Percentiles rank a stretch among this genome's conserved stretches.
Evolutionary conservation across 2,888 invertebrate species (phyloP).

Genomic region (Amaurobius ferox): DNA sequence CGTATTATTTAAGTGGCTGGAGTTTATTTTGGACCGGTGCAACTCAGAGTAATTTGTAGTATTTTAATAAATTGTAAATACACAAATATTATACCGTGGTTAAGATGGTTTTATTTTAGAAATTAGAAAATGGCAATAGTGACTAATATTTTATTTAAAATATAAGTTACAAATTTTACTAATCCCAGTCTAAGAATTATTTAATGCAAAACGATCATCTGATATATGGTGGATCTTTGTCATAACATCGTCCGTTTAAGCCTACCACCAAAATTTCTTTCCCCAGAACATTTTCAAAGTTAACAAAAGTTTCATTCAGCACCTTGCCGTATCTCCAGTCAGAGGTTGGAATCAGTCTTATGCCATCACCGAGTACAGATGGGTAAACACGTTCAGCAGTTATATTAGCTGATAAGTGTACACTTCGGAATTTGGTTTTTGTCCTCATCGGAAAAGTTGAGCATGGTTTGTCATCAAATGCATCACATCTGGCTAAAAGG

Average conservation of each 20-base stretch:
- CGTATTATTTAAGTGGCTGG: no score
- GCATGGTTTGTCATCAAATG: slow-evolving; percentile 3
- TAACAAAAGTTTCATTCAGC: background rate
- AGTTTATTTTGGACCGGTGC: no score
- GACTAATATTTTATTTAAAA: no score
- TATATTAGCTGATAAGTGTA: slow-evolving; percentile 36
- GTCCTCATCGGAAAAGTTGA: slow-evolving; percentile 45
- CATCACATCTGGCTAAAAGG: slow-evolving; percentile 42
- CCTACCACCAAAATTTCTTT: slow-evolving; percentile 10
- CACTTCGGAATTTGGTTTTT: slow-evolving; percentile 23
- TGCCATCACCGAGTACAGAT: slow-evolving; percentile 21
- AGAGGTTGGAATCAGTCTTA: slow-evolving; percentile 16
- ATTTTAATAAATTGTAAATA: no score
- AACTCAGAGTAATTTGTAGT: no score
- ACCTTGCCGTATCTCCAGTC: slow-evolving; percentile 21
- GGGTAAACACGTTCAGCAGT: slow-evolving; percentile 43
- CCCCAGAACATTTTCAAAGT: background rate
- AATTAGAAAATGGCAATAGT: no score
- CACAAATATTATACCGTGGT: no score
- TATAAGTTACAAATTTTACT: no score
- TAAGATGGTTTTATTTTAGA: no score
- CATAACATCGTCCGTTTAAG: slow-evolving; percentile 51
- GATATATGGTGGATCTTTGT: slow-evolving; percentile 56
- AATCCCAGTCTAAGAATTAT: no score
- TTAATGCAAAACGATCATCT: background rate